These are phyloP conservation scores for Poeciliopsis paucimaculata DNA, from an alignment of 2,797 vertebrate species.

Conservation along the genomic window DNA sequence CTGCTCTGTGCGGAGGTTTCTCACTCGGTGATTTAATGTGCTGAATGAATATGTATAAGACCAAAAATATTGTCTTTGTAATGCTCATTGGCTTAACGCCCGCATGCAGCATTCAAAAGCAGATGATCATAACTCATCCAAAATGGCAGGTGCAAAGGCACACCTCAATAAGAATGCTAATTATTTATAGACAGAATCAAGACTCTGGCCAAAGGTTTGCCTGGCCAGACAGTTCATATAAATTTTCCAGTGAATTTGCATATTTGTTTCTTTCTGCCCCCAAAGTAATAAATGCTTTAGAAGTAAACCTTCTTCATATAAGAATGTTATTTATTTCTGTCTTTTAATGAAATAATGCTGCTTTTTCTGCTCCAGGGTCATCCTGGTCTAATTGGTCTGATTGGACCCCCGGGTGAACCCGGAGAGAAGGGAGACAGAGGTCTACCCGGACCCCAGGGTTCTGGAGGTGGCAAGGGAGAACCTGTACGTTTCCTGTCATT, in stretches of 20 bases:
- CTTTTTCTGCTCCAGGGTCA: constrained; percentile 74
- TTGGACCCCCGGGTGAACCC: constrained; percentile 83
- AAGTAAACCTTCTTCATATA: constrained; percentile 12
- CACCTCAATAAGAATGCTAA: constrained; percentile 54
- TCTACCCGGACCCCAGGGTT: constrained; percentile 91
- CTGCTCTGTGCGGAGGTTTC: constrained; percentile 34
- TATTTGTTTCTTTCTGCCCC: constrained; percentile 33
- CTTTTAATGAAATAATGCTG: constrained; percentile 10
- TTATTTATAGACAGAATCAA: constrained; percentile 58
- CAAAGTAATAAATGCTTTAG: constrained; percentile 12
- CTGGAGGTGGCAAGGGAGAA: constrained; percentile 91
- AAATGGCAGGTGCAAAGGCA: constrained; percentile 58
- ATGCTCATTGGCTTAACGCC: constrained; percentile 64
- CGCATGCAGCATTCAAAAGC: constrained; percentile 53
- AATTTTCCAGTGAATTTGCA: constrained; percentile 37
- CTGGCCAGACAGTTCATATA: constrained; percentile 11
- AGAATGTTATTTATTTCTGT: constrained; percentile 9
- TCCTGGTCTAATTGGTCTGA: constrained; percentile 85
- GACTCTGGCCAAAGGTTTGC: background rate
- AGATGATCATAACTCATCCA: constrained; percentile 61
- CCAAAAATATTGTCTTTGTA: constrained; percentile 57
- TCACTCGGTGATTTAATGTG: constrained; percentile 53
- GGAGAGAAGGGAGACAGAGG: constrained; percentile 93
- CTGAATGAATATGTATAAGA: constrained; percentile 64
- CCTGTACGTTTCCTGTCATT: constrained; percentile 77